These are phyloP conservation scores for Capromys pilorides DNA, from an alignment of 2,797 vertebrate species.

Conservation along the genomic window DNA sequence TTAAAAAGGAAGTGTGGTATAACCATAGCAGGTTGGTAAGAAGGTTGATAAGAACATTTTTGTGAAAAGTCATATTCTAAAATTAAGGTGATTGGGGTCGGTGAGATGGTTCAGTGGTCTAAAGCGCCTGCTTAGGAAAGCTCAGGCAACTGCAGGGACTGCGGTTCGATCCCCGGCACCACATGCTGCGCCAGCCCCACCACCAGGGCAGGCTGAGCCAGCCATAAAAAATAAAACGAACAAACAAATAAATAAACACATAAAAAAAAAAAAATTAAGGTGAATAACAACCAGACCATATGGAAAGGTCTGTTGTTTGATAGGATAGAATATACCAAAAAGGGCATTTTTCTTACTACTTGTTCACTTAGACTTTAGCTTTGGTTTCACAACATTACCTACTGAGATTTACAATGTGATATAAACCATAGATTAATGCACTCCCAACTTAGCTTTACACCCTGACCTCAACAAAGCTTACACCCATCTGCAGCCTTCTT, in stretches of 20 bases:
- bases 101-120: no score
- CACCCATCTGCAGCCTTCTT: conserved; percentile 27
- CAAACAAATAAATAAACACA: no score
- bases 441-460: conserved; percentile 21
- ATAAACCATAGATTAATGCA: conserved; percentile 6
- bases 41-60: not conserved
- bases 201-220: no score
- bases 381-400: conserved; percentile 42
- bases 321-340: conserved; percentile 15
- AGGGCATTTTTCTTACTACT: not conserved
- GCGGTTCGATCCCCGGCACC: no score
- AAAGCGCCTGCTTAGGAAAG: no score
- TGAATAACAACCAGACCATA: not conserved
- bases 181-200: no score
- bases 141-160: no score
- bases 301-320: not conserved
- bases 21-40: not conserved
- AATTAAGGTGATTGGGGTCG: not conserved
- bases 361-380: conserved; percentile 36
- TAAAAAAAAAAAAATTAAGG: conserved; percentile 38
- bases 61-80: not conserved
- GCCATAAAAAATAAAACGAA: no score
- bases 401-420: conserved; percentile 23
- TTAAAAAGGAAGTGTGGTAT: not conserved
- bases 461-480: conserved; percentile 53